phyloP scores from a whole-genome alignment of 1,140 invertebrate species.

The Anastrepha obliqua region DNA sequence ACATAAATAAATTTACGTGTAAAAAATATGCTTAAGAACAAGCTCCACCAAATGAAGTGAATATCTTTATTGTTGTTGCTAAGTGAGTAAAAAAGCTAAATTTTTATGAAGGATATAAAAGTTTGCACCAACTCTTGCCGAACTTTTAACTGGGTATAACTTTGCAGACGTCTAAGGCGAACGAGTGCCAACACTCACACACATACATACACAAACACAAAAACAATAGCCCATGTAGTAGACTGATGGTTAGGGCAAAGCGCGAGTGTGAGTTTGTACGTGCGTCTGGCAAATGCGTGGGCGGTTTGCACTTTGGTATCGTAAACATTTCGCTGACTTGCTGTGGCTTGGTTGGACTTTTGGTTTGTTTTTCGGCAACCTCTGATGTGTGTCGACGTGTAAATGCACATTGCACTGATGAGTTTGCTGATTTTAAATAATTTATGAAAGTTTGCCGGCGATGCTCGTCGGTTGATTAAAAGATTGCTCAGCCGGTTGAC shows the following conservation, averaged over 20 bases:
- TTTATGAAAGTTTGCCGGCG: constrained; percentile 28
- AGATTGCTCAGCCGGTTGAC: background rate
- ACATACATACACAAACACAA: background rate
- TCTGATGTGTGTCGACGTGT: constrained; percentile 16
- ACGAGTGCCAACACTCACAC: background rate
- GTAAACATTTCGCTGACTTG: background rate
- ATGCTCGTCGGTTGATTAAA: background rate
- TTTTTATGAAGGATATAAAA: constrained; percentile 52
- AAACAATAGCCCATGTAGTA: background rate
- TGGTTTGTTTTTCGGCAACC: background rate
- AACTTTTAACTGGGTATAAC: constrained; percentile 44
- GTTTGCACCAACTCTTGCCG: constrained; percentile 39
- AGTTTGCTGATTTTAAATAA: constrained; percentile 45
- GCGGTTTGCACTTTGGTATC: background rate
- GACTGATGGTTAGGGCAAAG: background rate
- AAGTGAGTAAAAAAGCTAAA: constrained; percentile 31
- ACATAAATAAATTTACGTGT: constrained; percentile 27
- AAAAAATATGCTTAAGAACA: background rate
- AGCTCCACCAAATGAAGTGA: constrained; percentile 7
- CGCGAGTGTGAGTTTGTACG: background rate
- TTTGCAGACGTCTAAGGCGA: constrained; percentile 48
- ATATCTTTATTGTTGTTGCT: constrained; percentile 30
- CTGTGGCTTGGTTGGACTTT: background rate
- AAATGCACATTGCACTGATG: constrained; percentile 22
- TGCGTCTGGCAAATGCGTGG: constrained; percentile 18